Evolutionary conservation across 2,888 invertebrate genomes (phyloP), one percentile per base, ranked within the genome.

Genomic region (Lampropteryx suffumata): DNA sequence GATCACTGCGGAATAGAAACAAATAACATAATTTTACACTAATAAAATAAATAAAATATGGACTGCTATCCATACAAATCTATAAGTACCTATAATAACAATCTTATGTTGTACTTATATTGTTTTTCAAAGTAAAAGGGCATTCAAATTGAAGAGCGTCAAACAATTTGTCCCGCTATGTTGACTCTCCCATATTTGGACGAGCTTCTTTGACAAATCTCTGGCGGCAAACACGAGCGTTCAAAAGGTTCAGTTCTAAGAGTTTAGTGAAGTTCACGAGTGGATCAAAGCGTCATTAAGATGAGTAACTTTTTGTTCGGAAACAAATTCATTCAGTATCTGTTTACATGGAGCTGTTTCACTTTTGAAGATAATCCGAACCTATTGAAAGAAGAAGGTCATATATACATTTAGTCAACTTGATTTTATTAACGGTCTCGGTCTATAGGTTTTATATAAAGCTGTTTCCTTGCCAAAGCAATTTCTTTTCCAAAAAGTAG

Each of bases 191-290:
- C 69, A 64, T 76, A 64, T 76, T 79, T 79, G 73, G 58, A 53
- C 57, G 61, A 65, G 57, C 59, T 70, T 79, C 82, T 81, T 82
- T 82, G 80, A 79, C 74, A 79, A 79, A 76, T 80, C 76, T 73
- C 64, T 64, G 66, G 69, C 65, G 63, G 74, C 67, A 78, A 82
- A 81, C 64, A 76, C 59, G 55, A 57, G 58, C 61, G 54, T 56
- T 69, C 65, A 64, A 69, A 74, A 74, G 74, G 68, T 68, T 66
- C 55, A 58, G 59, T 62, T 65, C 61, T 13, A 57, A 56, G 67
- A 73, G 67, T 73, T 74, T 71, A 66, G 63, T 57, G 61, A 68
- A 67, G 63, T 64, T 68, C 49, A 28, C 53, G 53, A 49, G 47
- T 36, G 53, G 57, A 61, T 61, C 61, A 61, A 58, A 58, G 54